Evolutionary conservation across 2,888 invertebrate genomes (phyloP).

Genomic region (Hermaeophaga mercurialis): DNA sequence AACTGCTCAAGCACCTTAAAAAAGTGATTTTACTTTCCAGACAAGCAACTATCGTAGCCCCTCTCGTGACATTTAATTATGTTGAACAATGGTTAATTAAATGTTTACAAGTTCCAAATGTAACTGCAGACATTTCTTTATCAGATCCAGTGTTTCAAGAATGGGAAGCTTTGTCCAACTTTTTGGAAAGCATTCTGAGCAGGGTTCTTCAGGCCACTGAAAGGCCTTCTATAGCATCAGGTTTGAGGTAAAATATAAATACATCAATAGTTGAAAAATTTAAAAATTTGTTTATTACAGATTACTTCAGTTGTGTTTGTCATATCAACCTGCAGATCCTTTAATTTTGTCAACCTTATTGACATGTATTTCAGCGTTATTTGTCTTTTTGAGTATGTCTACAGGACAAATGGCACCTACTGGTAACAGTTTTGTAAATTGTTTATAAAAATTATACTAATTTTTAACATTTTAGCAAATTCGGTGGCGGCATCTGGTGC

Average conservation of each 20-base stretch:
- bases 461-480: conserved; percentile 59
- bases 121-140: conserved; percentile 55
- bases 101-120: conserved; percentile 65
- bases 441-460: too few relatives aligned
- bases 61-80: conserved; percentile 80
- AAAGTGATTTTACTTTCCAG: too few relatives aligned
- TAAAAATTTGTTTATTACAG: neutral
- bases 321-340: conserved; percentile 77
- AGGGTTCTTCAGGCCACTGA: conserved; percentile 75
- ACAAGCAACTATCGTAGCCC: conserved; percentile 79
- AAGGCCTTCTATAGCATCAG: conserved; percentile 75
- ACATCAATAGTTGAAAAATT: neutral
- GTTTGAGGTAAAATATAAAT: conserved; percentile 61
- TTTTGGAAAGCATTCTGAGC: conserved; percentile 82
- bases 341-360: conserved; percentile 80
- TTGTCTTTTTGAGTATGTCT: conserved; percentile 88
- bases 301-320: conserved; percentile 78
- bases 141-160: conserved; percentile 76
- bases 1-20: too few relatives aligned
- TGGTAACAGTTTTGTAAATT: conserved; percentile 43
- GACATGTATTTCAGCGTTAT: conserved; percentile 91
- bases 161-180: conserved; percentile 82
- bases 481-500: conserved; percentile 69
- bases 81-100: conserved; percentile 82
- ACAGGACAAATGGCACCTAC: conserved; percentile 73